Evolutionary conservation across 64 coral and sea anemone species (phyloP), one percentile per base, ranked within the genome.

Genomic region (Pachyseris speciosa): DNA sequence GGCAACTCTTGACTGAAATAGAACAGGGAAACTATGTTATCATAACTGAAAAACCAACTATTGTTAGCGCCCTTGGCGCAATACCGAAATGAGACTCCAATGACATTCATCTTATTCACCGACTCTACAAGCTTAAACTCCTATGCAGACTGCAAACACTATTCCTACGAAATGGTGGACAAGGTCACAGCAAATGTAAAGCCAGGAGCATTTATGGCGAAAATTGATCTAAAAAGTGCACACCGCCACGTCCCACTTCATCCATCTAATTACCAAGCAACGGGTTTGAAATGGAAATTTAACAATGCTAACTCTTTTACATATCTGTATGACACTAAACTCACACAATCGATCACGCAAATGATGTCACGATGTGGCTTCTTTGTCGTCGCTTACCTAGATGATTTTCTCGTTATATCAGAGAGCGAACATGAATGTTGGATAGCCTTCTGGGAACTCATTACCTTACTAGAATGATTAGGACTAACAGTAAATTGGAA

Each of bases 191-290:
- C 0, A 74, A 17, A 9, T 26, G 1, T 74, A 19, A 44, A 39
- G 33, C 17, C 2, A 9, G 17, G 22, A 25, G 31, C 49, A 2
- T 85, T 33, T 36, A 74, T 92, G 68, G 90, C 80, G 9, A 92
- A 92, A 31, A 67, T 92, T 20, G 80, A 85, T 30, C 52, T 92
- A 8, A 84, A 75, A 49, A 20, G 41, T 39, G 90, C 90, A 40
- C 86, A 92, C 76, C 80, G 90, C 2, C 59, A 47, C 19, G 83
- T 92, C 9, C 91, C 91, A 9, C 86, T 86, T 52, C 80, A 93
- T 58, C 81, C 70, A 11, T 24, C 51, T 12, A 93, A 93, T 33
- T 86, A 79, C 58, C 9, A 9, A 4, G 83, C 81, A 4, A 86
- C 91, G 7, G 69, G 91, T 20, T 50, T 51, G 6, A 49, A 42